A percentile compares a stretch with the other conserved stretches of the same genome.
phyloP scores from a whole-genome alignment of 2,113 vertebrate genomes.

The Leptocoma aspasia region DNA sequence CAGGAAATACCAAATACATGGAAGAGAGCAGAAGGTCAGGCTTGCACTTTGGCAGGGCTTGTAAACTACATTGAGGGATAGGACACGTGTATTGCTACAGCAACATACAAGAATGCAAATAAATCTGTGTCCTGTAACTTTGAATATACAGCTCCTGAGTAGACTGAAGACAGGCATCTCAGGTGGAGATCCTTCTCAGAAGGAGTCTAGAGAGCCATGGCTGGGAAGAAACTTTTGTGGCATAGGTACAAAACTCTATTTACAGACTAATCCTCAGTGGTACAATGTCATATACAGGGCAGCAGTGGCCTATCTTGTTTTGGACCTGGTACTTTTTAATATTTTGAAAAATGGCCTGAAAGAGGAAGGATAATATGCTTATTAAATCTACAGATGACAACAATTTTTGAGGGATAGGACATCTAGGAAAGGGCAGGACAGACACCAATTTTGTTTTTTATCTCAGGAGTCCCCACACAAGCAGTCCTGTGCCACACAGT shows the following conservation, averaged over 20 bases:
- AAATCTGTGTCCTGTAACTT: neutral
- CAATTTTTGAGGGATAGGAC: neutral
- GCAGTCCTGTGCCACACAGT: neutral
- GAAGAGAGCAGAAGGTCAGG: neutral
- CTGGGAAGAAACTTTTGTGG: neutral
- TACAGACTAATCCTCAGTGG: neutral
- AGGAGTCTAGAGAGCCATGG: neutral
- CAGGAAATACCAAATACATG: neutral
- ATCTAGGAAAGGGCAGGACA: neutral
- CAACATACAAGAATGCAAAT: neutral
- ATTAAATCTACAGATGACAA: neutral
- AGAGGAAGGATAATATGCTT: neutral
- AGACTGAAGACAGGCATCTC: neutral
- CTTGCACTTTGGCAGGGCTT: neutral
- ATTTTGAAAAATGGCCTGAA: neutral
- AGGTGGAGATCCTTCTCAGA: neutral
- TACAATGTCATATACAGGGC: neutral
- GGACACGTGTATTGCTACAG: neutral
- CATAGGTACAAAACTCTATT: neutral
- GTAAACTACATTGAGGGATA: neutral
- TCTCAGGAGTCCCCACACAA: neutral
- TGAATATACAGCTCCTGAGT: neutral
- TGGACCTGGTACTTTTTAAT: neutral
- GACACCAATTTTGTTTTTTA: neutral
- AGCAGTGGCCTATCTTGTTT: neutral